Base-by-base conservation (phyloP, 2,888 invertebrate species). In the Abscondita cerata region DNA sequence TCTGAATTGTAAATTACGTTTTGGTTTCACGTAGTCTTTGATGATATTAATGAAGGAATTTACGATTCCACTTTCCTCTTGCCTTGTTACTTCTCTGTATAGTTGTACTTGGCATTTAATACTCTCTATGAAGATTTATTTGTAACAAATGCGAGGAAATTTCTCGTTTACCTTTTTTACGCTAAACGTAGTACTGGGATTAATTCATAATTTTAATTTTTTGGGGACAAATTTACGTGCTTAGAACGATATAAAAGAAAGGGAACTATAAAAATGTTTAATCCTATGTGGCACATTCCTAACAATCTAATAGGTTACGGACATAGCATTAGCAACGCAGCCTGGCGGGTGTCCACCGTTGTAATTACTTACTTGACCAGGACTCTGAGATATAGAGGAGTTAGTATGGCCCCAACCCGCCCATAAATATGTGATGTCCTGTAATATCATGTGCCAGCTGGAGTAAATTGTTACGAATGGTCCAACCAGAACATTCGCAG, bases 371-470 rank as follows among this genome's bases (percentile, higher is more conserved):
- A 76, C 75, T 75, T 76, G 76, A 75, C 76, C 76, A 72, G 74
- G 72, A 70, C 72, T 70, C 72, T 72, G 72, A 70, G 70, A 72
- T 70, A 72, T 70, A 70, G 70, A 72, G 70, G 70, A 72, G 72
- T 70, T 72, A 70, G 68, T 65, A 70, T 66, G 67, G 73, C 68
- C 73, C 76, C 76, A 73, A 75, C 72, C 71, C 75, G 76, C 74
- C 78, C 78, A 80, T 81, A 81, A 81, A 80, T 81, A 80, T 78
- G 77, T 80, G 79, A 80, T 80, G 80, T 76, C 76, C 76, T 78
- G 79, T 80, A 81, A 81, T 81, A 80, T 79, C 80, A 80, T 78
- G 80, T 80, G 80, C 80, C 80, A 80, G 81, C 79, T 81, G 79
- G 78, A 75, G 76, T 78, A 81, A 80, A 81, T 81, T 81, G 81